Base-by-base conservation (phyloP, 2,113 vertebrate genomes). In the Cyanoramphus novaezelandiae region DNA sequence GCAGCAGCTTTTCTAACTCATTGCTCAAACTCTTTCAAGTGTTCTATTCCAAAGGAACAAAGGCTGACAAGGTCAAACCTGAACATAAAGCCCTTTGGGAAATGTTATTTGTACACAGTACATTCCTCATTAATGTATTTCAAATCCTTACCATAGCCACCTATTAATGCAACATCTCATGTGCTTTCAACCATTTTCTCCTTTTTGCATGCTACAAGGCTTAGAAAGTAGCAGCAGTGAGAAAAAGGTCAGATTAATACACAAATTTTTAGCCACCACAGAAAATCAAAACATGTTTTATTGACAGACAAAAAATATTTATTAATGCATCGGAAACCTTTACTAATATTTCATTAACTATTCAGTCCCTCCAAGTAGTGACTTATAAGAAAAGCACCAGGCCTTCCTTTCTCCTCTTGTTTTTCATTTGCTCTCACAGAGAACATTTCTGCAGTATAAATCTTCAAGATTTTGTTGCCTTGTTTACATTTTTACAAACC, bases 61-160 rank as follows among this genome's bases (percentile, higher is more conserved):
- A 96, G 78, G 80, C 50, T 95, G 91, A 43, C 82, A 92, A 94
- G 57, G 95, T 55, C 49, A 90, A 71, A 92, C 25, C 78, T 55
- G 19, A 92, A 90, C 83, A 91, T 35, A 75, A 94, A 86, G 35
- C 47, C 74, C 25, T 87, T 85, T 70, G 65, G 83, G 82, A 88
- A 95, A 86, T 15, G 24, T 57, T 63, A 65, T 95, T 97, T 90
- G 19, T 87, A 75, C 82, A 50, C 35, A 52, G 41, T 10, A 83
- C 59, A 13, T 76, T 77, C 76, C 76, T 95, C 92, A 92, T 92
- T 86, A 93, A 80, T 95, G 53, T 82, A 64, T 87, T 88, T 95
- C 71, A 92, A 81, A 90, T 21, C 21, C 83, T 52, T 74, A 60
- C 69, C 24, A 46, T 41, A 35, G n/a, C 80, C 21, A 71, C 8